A percentile compares a stretch with the other conserved stretches of the same genome.
Conservation (phyloP, 2,113 vertebrate species). For the Monopterus albus region DNA sequence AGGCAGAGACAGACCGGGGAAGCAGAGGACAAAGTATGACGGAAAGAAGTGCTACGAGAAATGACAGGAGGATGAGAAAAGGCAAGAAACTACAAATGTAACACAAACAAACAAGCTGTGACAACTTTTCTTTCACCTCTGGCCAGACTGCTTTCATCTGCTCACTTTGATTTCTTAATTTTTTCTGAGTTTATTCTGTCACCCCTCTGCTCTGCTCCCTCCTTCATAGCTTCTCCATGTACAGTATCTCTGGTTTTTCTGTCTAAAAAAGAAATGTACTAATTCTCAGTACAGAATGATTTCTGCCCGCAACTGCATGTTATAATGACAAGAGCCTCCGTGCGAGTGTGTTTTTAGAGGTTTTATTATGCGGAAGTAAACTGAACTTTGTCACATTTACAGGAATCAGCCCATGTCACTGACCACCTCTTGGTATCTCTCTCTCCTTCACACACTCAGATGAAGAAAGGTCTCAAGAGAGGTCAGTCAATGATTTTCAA, state of each 20-base stretch:
- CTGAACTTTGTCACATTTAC: conserved; percentile 29
- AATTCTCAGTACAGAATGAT: conserved; percentile 38
- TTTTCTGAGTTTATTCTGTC: conserved; percentile 24
- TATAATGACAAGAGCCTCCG: conserved; percentile 3
- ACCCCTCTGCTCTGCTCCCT: conserved; percentile 20
- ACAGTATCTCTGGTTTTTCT: conserved; percentile 23
- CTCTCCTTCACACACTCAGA: conserved; percentile 5
- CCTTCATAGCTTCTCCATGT: conserved; percentile 29
- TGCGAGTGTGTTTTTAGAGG: not conserved
- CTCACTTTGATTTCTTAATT: conserved; percentile 15
- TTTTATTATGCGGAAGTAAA: conserved; percentile 19
- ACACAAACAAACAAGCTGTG: conserved; percentile 6
- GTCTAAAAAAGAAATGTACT: conserved; percentile 16
- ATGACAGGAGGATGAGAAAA: not conserved
- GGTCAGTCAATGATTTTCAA: conserved; percentile 33
- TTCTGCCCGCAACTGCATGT: conserved; percentile 25
- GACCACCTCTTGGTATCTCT: not conserved
- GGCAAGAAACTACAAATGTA: conserved; percentile 6
- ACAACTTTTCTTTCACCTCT: conserved; percentile 17
- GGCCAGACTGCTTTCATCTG: conserved; percentile 19
- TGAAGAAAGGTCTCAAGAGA: conserved; percentile 15
- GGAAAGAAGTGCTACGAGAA: not conserved
- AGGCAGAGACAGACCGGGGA: conserved; percentile 2
- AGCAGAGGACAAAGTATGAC: conserved; percentile 1
- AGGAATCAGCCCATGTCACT: not conserved